Conservation (phyloP, 2,113 vertebrate genomes). For the Notiomystis cincta region DNA sequence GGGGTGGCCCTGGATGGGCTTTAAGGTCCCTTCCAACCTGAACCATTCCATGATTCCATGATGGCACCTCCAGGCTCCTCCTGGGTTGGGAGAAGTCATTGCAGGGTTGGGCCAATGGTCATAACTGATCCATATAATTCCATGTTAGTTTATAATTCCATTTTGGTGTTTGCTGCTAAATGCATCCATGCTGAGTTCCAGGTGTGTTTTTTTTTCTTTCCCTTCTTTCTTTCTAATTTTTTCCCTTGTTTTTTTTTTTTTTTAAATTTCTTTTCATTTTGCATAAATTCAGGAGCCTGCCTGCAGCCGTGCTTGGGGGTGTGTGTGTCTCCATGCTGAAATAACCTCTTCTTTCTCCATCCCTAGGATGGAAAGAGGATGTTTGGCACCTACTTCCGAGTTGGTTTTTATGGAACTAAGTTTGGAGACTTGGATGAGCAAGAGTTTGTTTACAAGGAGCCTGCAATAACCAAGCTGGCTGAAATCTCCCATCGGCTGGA, state of each 20-base stretch:
- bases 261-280: conserved; percentile 24
- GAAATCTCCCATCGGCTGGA: conserved; percentile 97
- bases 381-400: conserved; percentile 98
- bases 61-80: neutral
- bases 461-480: conserved; percentile 95
- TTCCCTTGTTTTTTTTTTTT: neutral
- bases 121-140: neutral
- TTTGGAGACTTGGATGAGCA: conserved; percentile 98
- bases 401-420: conserved; percentile 95
- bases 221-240: neutral
- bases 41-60: neutral
- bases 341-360: conserved; percentile 62
- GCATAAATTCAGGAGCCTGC: conserved; percentile 18
- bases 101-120: conserved; percentile 42
- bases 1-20: neutral
- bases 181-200: conserved; percentile 41
- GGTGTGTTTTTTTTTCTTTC: neutral
- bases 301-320: neutral
- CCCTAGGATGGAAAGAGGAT: conserved; percentile 94
- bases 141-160: conserved; percentile 4
- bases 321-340: neutral
- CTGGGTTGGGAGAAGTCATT: neutral
- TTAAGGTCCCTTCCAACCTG: neutral
- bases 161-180: conserved; percentile 40
- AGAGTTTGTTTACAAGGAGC: conserved; percentile 98